Evolutionary conservation across 2,888 invertebrate species (phyloP), one percentile per base, ranked within the genome.

Genomic region (Eretmocerus hayati): DNA sequence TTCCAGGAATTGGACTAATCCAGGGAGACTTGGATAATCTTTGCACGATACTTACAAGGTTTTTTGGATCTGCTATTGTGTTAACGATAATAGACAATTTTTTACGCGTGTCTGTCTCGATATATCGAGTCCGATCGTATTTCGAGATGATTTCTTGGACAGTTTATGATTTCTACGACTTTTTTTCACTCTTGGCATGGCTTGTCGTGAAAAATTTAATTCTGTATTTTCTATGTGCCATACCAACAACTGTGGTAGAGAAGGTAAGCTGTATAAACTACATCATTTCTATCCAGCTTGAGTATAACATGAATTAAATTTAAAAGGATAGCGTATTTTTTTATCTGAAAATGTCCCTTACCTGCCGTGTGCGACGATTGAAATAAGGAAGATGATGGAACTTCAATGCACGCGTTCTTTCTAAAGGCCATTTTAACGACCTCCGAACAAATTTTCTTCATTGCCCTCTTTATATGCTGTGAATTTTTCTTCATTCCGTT

Each of bases 141-240:
- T 42, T 5, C 21, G 16, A 13, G 22, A 50, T 9, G 21, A 38
- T 2, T 8, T n/a, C 20, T 42, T 35, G 42, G 5, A n/a, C 26
- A 26, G 26, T 26, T 26, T 6, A 26, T 26, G 26, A 50, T 8
- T 33, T 42, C 4, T 37, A 5, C n/a, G 46, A 50, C 16, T 50
- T 46, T 18, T 11, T n/a, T 2, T 50, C 50, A 1, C 19, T 50
- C 9, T 5, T 46, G 13, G 38, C 42, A 20, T 50, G 50, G 50
- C 19, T 46, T 9, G 18, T 16, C 2, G 9, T 45, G 3, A 39
- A 50, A 38, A 23, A 46, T 8, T 6, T n/a, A 9, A 23, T 46
- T 15, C 18, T 50, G 8, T 50, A 46, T 15, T 46, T 50, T 21
- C 13, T 42, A 5, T 46, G 42, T 4, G 45, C 38, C n/a, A 5